Evolutionary conservation across 2,797 vertebrate species (phyloP), one percentile per base, ranked within the genome.

Genomic region (Cercopithecus hamlyni): DNA sequence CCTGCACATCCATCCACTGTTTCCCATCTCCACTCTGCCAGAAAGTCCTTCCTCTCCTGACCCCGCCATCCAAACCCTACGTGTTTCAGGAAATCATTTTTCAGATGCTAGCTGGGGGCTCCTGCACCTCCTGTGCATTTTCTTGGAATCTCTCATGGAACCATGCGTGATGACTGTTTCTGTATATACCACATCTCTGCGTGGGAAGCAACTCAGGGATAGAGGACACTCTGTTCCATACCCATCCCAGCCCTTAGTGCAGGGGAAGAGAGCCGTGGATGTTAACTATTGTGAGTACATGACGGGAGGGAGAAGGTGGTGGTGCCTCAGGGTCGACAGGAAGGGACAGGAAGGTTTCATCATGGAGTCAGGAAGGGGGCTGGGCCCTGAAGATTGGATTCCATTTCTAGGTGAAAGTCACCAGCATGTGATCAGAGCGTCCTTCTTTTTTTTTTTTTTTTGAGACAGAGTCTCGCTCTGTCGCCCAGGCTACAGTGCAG

Each of bases 211-310:
- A 12, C 55, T 43, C 48, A 92, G 45, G 75, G 61, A 19, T 12
- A 27, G 24, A 9, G 55, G 41, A 6, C 12, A 33, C 52, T 39
- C 1, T 15, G 33, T 43, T 52, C 41, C 0, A 1, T 2, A 45
- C 0, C 19, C 20, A 5, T 15, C 9, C 12, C 7, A 10, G 36
- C 4, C 43, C 43, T 48, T 3, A 8, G 67, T 1, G 17, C 67
- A 75, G 87, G 26, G 57, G 4, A 2, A 20, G 70, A 76, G 26
- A 36, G 22, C 24, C 0, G 8, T 10, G 17, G 14, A 3, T 20
- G 33, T 26, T 19, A 61, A 48, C 22, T 4, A 10, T 7, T 79
- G 17, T 13, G 1, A 72, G 15, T 22, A 22, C 17, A 8, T n/a
- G 48, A 70, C 0, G 7, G 39, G 22, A 2, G 0, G 27, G 17